A percentile compares a stretch with the other conserved stretches of the same genome.
These are phyloP conservation scores for Zoroaster sp. DNA, from an alignment of 53 echinoderm and acorn worm genomes.

Conservation along the genomic window DNA sequence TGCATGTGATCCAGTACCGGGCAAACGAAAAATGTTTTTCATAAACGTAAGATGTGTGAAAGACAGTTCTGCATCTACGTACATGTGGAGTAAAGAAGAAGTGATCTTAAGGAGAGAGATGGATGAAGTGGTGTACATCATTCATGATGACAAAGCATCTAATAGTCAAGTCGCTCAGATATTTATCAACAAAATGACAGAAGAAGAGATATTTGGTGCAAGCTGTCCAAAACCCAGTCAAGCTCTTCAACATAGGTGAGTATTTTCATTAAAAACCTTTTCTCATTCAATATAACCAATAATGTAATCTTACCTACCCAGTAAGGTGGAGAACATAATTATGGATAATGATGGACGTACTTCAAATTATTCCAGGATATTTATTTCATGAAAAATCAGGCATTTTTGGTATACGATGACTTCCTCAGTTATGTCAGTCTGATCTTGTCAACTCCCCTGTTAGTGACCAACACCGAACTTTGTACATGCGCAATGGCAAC, in stretches of 20 bases:
- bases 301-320: too few relatives aligned
- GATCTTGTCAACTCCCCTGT: too few relatives aligned
- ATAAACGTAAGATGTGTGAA: slow-evolving; percentile 84
- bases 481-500: too few relatives aligned
- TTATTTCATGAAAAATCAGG: too few relatives aligned
- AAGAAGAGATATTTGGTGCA: slow-evolving; percentile 88
- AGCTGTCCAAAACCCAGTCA: slow-evolving; percentile 70
- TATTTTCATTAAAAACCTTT: too few relatives aligned
- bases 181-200: slow-evolving; percentile 59
- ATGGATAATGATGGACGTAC: too few relatives aligned
- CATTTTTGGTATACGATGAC: too few relatives aligned
- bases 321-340: too few relatives aligned
- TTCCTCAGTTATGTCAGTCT: too few relatives aligned
- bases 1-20: slow-evolving; percentile 88
- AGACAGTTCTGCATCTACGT: slow-evolving; percentile 74
- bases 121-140: slow-evolving; percentile 76
- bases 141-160: slow-evolving; percentile 64
- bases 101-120: slow-evolving; percentile 65
- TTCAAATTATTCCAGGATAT: too few relatives aligned
- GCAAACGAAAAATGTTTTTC: slow-evolving; percentile 90
- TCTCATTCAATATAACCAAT: too few relatives aligned
- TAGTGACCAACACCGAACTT: too few relatives aligned
- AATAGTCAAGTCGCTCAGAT: slow-evolving; percentile 60
- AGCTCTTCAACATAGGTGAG: slow-evolving; percentile 87
- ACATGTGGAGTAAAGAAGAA: slow-evolving; percentile 56